phyloP scores from a whole-genome alignment of 2,113 vertebrate species.

The Psilopogon haemacephalus region DNA sequence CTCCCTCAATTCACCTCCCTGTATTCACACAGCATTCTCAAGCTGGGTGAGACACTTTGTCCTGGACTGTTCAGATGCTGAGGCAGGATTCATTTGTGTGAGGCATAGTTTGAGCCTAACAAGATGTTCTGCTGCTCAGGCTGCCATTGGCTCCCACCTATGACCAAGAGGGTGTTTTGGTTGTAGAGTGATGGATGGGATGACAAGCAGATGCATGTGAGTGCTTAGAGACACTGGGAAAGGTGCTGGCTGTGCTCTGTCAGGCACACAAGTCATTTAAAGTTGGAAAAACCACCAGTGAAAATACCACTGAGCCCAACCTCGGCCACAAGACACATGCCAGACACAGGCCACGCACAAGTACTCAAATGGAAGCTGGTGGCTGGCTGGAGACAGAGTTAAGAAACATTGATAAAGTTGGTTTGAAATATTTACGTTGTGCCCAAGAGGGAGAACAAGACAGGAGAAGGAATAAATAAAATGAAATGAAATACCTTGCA shows the following conservation, averaged over 20 bases:
- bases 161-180: neutral
- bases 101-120: neutral
- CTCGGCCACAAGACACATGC: neutral
- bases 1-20: neutral
- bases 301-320: neutral
- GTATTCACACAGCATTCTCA: neutral
- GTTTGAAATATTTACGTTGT: neutral
- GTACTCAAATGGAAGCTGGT: neutral
- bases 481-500: neutral
- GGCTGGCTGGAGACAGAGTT: neutral
- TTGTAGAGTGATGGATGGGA: neutral
- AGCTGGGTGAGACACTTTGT: neutral
- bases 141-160: neutral
- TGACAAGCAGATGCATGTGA: neutral
- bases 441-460: neutral
- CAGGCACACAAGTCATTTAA: neutral
- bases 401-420: neutral
- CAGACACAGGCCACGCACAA: neutral
- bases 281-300: neutral
- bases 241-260: neutral
- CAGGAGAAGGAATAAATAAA: constrained; percentile 13
- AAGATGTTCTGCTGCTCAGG: fast-evolving
- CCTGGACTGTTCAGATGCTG: fast-evolving
- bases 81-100: neutral
- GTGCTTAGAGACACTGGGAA: neutral